Base-by-base conservation (phyloP, 1,140 invertebrate species). In the Hycleus cichorii region DNA sequence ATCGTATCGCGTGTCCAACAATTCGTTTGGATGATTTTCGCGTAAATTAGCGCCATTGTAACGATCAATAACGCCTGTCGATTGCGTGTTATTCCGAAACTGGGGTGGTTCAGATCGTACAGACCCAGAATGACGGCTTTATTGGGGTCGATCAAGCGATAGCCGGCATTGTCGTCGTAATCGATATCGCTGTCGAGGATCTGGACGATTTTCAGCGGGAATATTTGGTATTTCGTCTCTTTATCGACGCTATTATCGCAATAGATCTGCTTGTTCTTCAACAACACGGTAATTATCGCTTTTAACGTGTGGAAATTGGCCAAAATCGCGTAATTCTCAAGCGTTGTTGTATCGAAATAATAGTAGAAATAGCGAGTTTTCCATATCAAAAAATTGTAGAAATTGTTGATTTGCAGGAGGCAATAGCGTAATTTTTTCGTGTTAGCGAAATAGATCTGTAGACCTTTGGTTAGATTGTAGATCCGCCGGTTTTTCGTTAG, bases 1-100 rank as follows among this genome's bases (percentile, higher is more conserved):
- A 81, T 43, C 0, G 77, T 80, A 49, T 75, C 78, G 2, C 72
- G 75, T 59, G 76, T 75, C 79, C 79, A 81, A 1, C 75, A 76
- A 52, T 76, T 78, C 0, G 79, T 76, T 4, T 77, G 78, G 0
- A 78, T 78, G 53, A 81, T 79, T 67, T 77, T 75, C 0, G 78
- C 76, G 59, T 80, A 57, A 57, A 66, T 78, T 74, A 81, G 73
- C 47, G 76, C 75, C 11, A 75, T 71, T 4, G 77, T 65, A 0
- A 75, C 73, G 58, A 80, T 77, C 3, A 78, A 64, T 27, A 80
- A 64, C 0, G 77, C 74, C 66, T 80, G 79, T 44, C 77, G 72
- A 53, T 73, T 79, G 48, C 78, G 75, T 0, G 76, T 72, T 25
- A 78, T 77, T 51, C 76, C 75, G 51, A 81, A 81, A 64, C 77